Percentiles rank a stretch among this genome's conserved stretches.
These are phyloP conservation scores for Lepus americanus DNA, from an alignment of 2,113 vertebrate genomes.

Conservation along the genomic window DNA sequence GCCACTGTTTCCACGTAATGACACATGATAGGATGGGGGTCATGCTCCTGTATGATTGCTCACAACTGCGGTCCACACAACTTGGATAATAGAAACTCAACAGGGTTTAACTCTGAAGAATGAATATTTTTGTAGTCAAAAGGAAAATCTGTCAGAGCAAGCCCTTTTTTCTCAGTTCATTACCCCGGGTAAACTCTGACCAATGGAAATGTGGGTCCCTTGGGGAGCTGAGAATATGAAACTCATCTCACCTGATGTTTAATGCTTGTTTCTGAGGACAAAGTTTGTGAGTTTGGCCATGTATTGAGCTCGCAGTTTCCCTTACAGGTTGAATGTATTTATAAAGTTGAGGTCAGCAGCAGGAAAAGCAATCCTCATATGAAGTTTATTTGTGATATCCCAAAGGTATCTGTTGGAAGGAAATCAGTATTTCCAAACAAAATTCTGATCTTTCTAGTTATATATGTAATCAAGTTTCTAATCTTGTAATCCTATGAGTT, in stretches of 20 bases:
- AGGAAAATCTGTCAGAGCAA: slow-evolving; percentile 15
- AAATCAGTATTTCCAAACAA: slow-evolving; percentile 18
- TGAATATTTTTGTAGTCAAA: neutral
- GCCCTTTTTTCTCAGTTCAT: slow-evolving; percentile 7
- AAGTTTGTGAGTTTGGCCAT: neutral
- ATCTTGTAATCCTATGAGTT: neutral
- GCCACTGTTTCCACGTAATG: neutral
- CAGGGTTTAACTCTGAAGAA: slow-evolving; percentile 9
- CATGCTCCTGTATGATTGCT: neutral
- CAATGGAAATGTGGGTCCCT: neutral
- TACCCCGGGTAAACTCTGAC: neutral
- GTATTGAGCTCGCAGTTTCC: neutral
- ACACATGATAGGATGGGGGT: neutral
- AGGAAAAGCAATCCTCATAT: neutral
- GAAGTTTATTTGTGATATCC: slow-evolving; percentile 25
- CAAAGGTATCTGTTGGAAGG: neutral
- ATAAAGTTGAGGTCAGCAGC: neutral
- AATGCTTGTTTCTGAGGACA: slow-evolving; percentile 28
- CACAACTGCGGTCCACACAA: neutral
- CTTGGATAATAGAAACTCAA: neutral
- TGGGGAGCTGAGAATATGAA: neutral
- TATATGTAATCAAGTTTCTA: neutral
- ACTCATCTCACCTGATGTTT: neutral
- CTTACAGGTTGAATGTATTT: slow-evolving; percentile 26
- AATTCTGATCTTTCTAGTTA: neutral